Conservation (phyloP, 2,113 vertebrate genomes). For the Poeciliopsis occidentalis region DNA sequence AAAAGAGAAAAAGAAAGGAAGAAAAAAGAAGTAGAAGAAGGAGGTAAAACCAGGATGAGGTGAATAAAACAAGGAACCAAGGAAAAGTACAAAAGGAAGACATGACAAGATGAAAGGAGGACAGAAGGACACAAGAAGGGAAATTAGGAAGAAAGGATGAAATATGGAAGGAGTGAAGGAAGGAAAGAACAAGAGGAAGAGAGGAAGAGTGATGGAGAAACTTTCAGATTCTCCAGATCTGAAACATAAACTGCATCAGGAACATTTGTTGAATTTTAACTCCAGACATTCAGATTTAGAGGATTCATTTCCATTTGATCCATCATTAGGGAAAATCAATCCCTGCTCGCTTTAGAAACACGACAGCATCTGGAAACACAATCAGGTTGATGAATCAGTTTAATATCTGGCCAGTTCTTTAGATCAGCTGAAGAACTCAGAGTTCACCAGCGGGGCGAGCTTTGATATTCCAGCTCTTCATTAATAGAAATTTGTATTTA, state of each 20-base stretch:
- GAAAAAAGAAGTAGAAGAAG: too few relatives aligned
- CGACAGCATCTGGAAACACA: not conserved
- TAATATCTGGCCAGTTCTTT: not conserved
- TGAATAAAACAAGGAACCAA: too few relatives aligned
- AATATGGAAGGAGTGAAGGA: too few relatives aligned
- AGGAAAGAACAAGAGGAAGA: too few relatives aligned
- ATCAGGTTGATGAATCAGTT: not conserved
- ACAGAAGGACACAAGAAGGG: too few relatives aligned
- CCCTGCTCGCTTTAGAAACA: not conserved
- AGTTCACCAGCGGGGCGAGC: not conserved
- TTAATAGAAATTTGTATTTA: constrained; percentile 2
- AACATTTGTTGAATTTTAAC: not conserved
- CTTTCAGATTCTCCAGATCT: too few relatives aligned
- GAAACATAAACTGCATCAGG: not conserved
- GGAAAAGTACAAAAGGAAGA: too few relatives aligned
- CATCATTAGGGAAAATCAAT: not conserved
- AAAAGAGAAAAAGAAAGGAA: too few relatives aligned
- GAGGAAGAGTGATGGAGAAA: too few relatives aligned
- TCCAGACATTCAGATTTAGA: not conserved
- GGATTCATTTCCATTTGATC: not conserved
- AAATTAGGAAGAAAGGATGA: too few relatives aligned
- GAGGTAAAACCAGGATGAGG: too few relatives aligned
- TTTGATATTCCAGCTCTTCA: not conserved
- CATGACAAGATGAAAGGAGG: too few relatives aligned
- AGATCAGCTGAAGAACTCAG: not conserved